Base-by-base conservation (phyloP, 2,797 vertebrate genomes). In the Thunnus albacares region DNA sequence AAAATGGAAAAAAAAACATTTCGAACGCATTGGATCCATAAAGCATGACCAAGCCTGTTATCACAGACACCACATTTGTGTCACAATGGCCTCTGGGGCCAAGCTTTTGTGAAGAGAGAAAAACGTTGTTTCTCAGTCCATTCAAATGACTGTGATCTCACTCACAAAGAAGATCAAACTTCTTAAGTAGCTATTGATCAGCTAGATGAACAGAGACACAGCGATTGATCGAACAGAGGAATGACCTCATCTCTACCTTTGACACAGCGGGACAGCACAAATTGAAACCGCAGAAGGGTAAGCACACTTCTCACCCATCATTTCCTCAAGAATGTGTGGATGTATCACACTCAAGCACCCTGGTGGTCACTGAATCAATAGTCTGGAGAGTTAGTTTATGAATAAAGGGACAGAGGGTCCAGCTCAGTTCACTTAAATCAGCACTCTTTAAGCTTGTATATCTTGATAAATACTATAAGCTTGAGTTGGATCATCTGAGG, bases 111-210 rank as follows among this genome's bases (percentile, higher is more conserved):
- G 56, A 66, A 49, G 82, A 72, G 64, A 56, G 68, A 63, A 83
- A 85, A 77, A 69, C 28, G 79, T 58, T 1, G 41, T 60, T 75
- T 69, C 72, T 47, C 62, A 77, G 88, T 82, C 86, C 74, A 74
- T 88, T 91, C 72, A 87, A 89, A 88, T 80, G 88, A 82, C 90
- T 88, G 81, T 77, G 88, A 90, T 83, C 88, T 88, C 80, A 83
- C 33, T 62, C 77, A 55, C 74, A 28, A 65, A 79, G 81, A 20
- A 85, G 88, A 94, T 93, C 90, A 93, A 92, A 92, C 89, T 91
- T 87, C 84, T 86, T 92, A 92, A 94, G 92, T 80, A 91, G 87
- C 86, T 94, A 94, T 94, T 60, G 92, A 94, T 93, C 81, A 75
- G 53, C 64, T 17, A 71, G 89, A 91, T 91, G 92, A 92, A 91